phyloP scores from a whole-genome alignment of 2,797 vertebrate genomes.

The Eulemur rubriventer region DNA sequence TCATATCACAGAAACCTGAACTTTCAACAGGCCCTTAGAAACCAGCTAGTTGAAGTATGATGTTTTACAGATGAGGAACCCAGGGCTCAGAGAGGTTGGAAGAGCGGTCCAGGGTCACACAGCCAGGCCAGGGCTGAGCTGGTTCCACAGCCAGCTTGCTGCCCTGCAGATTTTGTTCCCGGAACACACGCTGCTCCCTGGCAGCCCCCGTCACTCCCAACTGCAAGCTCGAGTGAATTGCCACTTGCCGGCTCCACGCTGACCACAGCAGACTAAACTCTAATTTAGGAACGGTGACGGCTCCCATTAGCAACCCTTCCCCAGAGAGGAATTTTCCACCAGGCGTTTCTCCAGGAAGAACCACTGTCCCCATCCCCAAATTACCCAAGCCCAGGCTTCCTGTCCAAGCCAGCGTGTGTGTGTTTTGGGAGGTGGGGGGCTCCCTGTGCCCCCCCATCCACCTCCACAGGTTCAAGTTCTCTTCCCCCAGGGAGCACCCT shows the following conservation, averaged over 20 bases:
- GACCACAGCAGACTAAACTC: not conserved
- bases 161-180: not conserved
- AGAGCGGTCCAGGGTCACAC: not conserved
- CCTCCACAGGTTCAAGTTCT: not conserved
- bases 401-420: too few species aligned
- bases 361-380: not conserved
- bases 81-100: not conserved
- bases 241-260: not conserved
- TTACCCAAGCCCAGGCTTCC: not conserved
- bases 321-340: slow-evolving; percentile 19
- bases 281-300: not conserved
- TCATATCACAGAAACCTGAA: not conserved
- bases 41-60: not conserved
- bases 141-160: not conserved
- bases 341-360: not conserved
- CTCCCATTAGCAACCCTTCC: not conserved
- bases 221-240: fast-evolving
- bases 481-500: not conserved
- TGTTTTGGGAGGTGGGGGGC: not conserved
- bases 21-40: not conserved
- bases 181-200: not conserved
- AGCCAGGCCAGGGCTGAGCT: not conserved
- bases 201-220: not conserved
- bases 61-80: not conserved
- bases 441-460: not conserved